Conservation (phyloP, 2,888 invertebrate genomes). For the Meiosimyza platycephala region DNA sequence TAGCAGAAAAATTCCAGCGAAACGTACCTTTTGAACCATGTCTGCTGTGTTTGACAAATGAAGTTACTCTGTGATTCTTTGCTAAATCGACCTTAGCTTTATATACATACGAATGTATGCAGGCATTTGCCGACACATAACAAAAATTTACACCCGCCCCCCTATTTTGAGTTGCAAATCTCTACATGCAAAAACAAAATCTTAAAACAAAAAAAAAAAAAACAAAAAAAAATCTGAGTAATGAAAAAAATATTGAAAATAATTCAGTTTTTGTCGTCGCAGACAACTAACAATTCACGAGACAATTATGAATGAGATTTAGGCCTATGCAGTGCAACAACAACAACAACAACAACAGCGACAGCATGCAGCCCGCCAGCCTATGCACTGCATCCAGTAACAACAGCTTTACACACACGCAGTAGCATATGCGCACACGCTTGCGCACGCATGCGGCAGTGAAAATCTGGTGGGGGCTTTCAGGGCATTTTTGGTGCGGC, state of each 20-base stretch:
- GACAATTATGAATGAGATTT: constrained; percentile 31
- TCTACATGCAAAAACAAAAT: constrained; percentile 53
- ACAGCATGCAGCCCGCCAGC: constrained; percentile 8
- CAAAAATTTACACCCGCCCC: constrained; percentile 42
- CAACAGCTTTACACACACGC: constrained; percentile 19
- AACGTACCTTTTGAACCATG: constrained; percentile 64
- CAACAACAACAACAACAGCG: neutral
- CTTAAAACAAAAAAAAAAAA: constrained; percentile 29
- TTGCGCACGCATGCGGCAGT: constrained; percentile 23
- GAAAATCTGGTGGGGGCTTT: constrained; percentile 40
- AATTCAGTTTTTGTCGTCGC: constrained; percentile 60
- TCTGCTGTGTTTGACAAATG: constrained; percentile 63
- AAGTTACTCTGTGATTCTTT: constrained; percentile 64
- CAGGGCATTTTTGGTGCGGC: constrained; percentile 38
- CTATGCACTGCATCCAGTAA: constrained; percentile 9
- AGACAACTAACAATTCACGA: constrained; percentile 22
- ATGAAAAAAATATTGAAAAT: constrained; percentile 49
- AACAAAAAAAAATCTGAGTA: constrained; percentile 39
- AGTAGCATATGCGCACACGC: neutral
- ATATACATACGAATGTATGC: constrained; percentile 48
- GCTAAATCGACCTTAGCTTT: constrained; percentile 57
- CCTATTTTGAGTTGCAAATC: constrained; percentile 49
- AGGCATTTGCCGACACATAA: constrained; percentile 2
- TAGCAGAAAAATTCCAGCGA: neutral
- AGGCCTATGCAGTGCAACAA: constrained; percentile 24